Percentiles rank a stretch among this genome's conserved stretches.
phyloP scores from a whole-genome alignment of 2,888 invertebrate genomes.

The Pristionchus entomophagus region DNA sequence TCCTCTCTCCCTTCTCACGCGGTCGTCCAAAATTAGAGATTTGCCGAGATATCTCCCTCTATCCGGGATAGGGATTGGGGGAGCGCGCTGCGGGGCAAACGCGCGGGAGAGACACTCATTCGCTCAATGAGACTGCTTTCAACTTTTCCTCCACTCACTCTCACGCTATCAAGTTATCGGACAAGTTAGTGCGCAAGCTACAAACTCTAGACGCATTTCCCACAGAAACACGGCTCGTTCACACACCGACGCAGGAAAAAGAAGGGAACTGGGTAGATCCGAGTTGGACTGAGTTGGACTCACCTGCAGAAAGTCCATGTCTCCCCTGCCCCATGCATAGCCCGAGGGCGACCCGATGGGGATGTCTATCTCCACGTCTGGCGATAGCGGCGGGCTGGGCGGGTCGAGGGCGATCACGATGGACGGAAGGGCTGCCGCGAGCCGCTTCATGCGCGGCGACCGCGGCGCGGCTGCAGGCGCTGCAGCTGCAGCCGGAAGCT shows the following conservation, averaged over 20 bases:
- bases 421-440: slow-evolving; percentile 69
- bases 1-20: slow-evolving; percentile 6
- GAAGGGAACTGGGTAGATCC: not conserved
- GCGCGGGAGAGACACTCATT: not conserved
- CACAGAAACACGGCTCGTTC: not conserved
- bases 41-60: slow-evolving; percentile 3
- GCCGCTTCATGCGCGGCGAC: slow-evolving; percentile 61
- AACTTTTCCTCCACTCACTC: too few species aligned
- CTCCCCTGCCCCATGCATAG: not conserved
- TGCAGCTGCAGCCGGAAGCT: not conserved
- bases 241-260: not conserved
- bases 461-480: not conserved
- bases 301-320: slow-evolving; percentile 46
- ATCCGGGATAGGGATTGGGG: not conserved
- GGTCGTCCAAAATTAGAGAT: slow-evolving; percentile 24
- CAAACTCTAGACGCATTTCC: not conserved
- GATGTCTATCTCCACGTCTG: slow-evolving; percentile 45
- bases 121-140: too few species aligned
- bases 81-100: not conserved
- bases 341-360: not conserved
- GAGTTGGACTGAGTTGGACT: too few species aligned
- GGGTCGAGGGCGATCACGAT: slow-evolving; percentile 71
- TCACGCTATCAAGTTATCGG: slow-evolving; percentile 12
- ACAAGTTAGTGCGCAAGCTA: not conserved
- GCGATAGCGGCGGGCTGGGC: slow-evolving; percentile 64